phyloP scores from a whole-genome alignment of 2,113 vertebrate species.

The Odontophorus gujanensis region DNA sequence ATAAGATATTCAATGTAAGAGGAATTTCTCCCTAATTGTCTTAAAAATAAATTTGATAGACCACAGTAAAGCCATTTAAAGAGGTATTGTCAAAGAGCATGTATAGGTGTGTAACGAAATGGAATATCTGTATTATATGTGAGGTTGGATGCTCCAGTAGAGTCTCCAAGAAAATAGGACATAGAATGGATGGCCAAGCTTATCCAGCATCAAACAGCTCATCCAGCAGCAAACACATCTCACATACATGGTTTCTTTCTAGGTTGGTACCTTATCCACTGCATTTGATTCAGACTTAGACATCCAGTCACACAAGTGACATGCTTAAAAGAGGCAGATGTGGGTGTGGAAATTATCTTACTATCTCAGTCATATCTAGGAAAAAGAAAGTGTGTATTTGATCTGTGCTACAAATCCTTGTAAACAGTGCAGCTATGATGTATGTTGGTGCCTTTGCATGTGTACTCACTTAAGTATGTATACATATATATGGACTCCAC shows the following conservation, averaged over 20 bases:
- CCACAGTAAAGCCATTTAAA: neutral
- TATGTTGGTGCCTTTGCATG: neutral
- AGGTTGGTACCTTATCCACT: neutral
- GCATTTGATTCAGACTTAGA: neutral
- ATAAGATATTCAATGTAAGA: neutral
- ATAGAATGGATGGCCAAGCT: neutral
- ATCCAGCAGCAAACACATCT: neutral
- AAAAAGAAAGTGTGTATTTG: neutral
- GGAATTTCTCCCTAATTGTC: neutral
- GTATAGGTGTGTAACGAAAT: neutral
- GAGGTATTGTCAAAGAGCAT: neutral
- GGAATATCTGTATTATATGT: neutral
- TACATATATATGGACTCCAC: neutral
- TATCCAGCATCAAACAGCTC: neutral
- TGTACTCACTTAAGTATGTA: neutral
- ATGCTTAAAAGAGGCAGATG: neutral
- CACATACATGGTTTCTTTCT: neutral
- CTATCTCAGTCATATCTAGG: neutral
- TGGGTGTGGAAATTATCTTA: neutral
- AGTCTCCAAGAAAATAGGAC: neutral
- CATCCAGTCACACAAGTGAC: neutral
- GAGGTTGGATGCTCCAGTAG: neutral
- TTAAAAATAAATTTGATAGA: neutral
- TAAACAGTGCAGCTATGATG: neutral
- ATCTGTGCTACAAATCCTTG: neutral